Evolutionary conservation across 2,797 vertebrate species (phyloP), one percentile per base, ranked within the genome.

Genomic region (Lacerta bilineata): DNA sequence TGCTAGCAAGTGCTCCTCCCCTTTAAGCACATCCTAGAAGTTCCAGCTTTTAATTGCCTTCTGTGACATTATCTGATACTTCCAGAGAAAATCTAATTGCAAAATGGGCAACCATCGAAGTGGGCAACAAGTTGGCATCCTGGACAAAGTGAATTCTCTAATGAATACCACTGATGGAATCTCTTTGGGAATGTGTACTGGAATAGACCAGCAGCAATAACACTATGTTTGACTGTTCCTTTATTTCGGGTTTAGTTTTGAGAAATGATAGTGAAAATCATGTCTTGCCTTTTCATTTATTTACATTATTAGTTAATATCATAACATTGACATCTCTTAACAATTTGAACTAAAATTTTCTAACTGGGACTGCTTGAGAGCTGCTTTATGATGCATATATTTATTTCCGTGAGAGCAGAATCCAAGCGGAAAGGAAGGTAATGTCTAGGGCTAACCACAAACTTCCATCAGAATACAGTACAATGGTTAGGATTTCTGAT

Each of bases 31-130:
- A 23, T 17, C 33, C 10, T 15, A 76, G 27, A n/a, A 64, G 2
- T 43, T 89, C 29, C 20, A 81, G 50, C 5, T 59, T 90, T 89
- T 87, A 33, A 27, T 10, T 82, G 87, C 68, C 81, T 64, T 13
- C n/a, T 80, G 0, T 1, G 0, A 20, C 80, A 90, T 5, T 61
- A 82, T 36, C 5, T 85, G 27, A 89, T n/a, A 6, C 0, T 1
- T n/a, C 81, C 25, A 84, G 0, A 75, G 20, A 2, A 84, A 39
- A 39, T 69, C 75, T 90, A 88, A 84, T n/a, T 50, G 33, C 1
- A 88, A 84, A 91, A 80, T 29, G 5, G 80, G 87, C 27, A 86
- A 0, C 9, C 1, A 29, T 59, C 7, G 66, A 46, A 84, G 33
- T 68, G 66, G 27, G 66, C 25, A 68, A 29, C 36, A 2, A 18